These are phyloP conservation scores for Nannospalax galili DNA, from an alignment of 2,113 vertebrate genomes.

Conservation along the genomic window DNA sequence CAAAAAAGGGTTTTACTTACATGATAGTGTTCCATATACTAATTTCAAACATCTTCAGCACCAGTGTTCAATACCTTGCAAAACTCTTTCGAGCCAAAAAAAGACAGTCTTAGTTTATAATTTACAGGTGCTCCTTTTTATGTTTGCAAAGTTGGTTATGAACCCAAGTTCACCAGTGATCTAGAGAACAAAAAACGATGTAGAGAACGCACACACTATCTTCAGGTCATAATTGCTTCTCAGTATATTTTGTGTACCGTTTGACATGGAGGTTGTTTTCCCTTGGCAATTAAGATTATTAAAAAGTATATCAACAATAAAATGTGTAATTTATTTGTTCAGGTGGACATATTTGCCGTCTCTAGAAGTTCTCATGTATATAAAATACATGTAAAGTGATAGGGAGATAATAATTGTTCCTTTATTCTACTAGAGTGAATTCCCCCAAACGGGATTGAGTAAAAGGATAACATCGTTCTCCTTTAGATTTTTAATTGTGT, in stretches of 20 bases:
- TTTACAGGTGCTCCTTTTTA: constrained; percentile 26
- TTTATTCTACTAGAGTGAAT: constrained; percentile 18
- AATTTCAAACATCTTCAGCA: constrained; percentile 48
- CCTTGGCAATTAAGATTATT: constrained; percentile 4
- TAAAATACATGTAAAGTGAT: not conserved
- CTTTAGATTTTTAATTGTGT: not conserved
- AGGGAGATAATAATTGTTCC: not conserved
- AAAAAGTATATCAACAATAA: not conserved
- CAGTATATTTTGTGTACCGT: constrained; percentile 15
- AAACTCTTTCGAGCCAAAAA: constrained; percentile 42
- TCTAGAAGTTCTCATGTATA: not conserved
- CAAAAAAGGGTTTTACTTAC: not conserved
- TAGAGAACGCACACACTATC: not conserved
- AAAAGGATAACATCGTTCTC: constrained; percentile 6
- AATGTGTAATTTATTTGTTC: constrained; percentile 28
- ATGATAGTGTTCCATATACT: not conserved
- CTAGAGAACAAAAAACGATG: not conserved
- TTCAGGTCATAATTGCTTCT: not conserved
- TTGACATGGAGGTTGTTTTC: constrained; percentile 47
- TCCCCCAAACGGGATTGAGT: not conserved
- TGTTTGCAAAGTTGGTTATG: constrained; percentile 28
- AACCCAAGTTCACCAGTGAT: constrained; percentile 22
- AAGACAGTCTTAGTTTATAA: constrained; percentile 40
- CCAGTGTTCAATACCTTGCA: constrained; percentile 12
- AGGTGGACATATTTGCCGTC: constrained; percentile 27